Conservation (phyloP, 2,888 invertebrate species). For the Agrochola macilenta region DNA sequence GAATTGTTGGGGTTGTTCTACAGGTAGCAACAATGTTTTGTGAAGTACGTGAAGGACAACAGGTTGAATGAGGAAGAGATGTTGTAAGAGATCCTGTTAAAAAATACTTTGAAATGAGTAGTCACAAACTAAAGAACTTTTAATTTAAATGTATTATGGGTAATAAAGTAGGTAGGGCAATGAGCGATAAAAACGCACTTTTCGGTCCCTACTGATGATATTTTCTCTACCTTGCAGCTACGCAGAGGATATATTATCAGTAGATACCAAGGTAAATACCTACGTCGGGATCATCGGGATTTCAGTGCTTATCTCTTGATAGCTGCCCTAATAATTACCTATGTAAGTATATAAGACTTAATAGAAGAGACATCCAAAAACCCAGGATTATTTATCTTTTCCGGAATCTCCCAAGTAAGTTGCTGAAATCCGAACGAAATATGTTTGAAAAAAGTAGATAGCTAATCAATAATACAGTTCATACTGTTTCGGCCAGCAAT, state of each 20-base stretch:
- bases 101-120: not conserved
- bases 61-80: not conserved
- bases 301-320: not conserved
- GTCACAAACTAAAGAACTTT: not conserved
- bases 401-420: not conserved
- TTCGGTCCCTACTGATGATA: not conserved
- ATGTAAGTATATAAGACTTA: not conserved
- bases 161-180: not conserved
- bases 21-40: conserved; percentile 2
- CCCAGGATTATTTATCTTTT: not conserved
- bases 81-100: not conserved
- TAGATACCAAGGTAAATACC: not conserved
- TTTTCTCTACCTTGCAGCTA: not conserved
- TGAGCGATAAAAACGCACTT: not conserved
- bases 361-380: not conserved
- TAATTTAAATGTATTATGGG: not conserved
- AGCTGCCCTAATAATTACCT: not conserved
- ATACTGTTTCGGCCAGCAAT: conserved; percentile 1
- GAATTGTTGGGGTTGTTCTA: conserved; percentile 25
- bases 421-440: not conserved
- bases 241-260: not conserved
- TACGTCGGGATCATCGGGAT: too few species aligned
- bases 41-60: conserved; percentile 4
- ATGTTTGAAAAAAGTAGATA: not conserved
- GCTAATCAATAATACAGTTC: conserved; percentile 4